Percentiles rank a stretch among this genome's conserved stretches.
Evolutionary conservation across 2,797 vertebrate genomes (phyloP).

Genomic region (Ctenosaura bakeri): DNA sequence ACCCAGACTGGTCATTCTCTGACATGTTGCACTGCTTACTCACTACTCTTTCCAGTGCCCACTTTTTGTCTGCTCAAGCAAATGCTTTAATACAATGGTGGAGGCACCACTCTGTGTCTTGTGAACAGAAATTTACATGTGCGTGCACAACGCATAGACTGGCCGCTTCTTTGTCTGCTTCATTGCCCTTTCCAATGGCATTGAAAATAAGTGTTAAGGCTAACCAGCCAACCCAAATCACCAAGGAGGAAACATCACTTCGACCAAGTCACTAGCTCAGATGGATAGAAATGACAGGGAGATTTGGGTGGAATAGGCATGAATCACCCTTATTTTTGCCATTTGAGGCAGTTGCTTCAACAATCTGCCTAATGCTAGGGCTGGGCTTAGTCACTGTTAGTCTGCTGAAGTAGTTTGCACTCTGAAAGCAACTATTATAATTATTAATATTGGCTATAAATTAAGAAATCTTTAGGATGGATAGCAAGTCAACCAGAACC

Average conservation of each 20-base stretch:
- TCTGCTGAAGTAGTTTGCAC: background rate
- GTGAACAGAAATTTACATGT: background rate
- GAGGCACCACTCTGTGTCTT: background rate
- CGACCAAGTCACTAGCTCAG: background rate
- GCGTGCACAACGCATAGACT: background rate
- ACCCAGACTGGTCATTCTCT: background rate
- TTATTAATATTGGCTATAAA: background rate
- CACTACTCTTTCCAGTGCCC: background rate
- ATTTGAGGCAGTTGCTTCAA: background rate
- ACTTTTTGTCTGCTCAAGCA: background rate
- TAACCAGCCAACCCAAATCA: background rate
- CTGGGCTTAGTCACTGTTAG: background rate
- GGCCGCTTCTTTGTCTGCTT: background rate
- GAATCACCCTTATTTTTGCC: background rate
- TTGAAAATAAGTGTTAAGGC: background rate
- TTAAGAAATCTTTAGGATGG: no score
- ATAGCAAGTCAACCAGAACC: no score
- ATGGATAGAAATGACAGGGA: background rate
- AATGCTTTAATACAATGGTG: background rate
- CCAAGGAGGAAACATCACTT: background rate
- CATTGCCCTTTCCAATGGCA: background rate
- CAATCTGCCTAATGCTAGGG: background rate
- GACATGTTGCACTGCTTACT: background rate
- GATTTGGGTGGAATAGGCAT: background rate
- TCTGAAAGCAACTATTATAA: background rate